Evolutionary conservation across 2,113 vertebrate genomes (phyloP), one percentile per base, ranked within the genome.

Genomic region (Ellobius talpinus): DNA sequence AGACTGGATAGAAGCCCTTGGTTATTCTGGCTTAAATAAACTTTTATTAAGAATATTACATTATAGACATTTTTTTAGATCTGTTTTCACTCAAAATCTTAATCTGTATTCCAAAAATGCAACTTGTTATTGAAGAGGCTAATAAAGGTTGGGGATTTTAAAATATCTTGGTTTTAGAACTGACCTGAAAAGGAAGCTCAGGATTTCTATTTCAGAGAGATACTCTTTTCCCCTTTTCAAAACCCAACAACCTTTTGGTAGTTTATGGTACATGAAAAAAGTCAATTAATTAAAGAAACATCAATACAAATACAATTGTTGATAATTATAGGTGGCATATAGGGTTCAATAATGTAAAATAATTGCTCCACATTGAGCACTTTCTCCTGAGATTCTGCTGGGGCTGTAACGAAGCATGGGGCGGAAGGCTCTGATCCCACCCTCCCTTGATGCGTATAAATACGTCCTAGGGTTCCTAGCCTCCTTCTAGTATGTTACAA

Each of bases 161-260:
- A 89, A 85, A 58, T 52, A 70, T 47, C 26, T 72, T 52, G 23
- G 16, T 72, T 45, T 92, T 68, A 86, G 50, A 88, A 68, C 0
- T 39, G 85, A 61, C 78, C 45, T 73, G 55, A 11, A 88, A 91
- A 81, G 8, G 13, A 21, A 87, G 12, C 55, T 0, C 61, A 66
- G 7, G 68, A 39, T 78, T 87, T 73, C 72, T 42, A 89, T 86
- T 96, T 95, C 92, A 90, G 94, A 82, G 65, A 47, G 21, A 68
- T 42, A 33, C 21, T 14, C 31, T 39, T 23, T 58, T 84, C 21
- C 36, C 52, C 2, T 85, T 87, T 95, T 42, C 42, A 79, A 79
- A 96, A 90, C 19, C 21, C 39, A 89, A 16, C 17, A 63, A 77
- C 14, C 39, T 61, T 92, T 82, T 76, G 89, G 50, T 86, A 31